Conservation (phyloP, 2,113 vertebrate genomes). For the Fulmarus glacialis region DNA sequence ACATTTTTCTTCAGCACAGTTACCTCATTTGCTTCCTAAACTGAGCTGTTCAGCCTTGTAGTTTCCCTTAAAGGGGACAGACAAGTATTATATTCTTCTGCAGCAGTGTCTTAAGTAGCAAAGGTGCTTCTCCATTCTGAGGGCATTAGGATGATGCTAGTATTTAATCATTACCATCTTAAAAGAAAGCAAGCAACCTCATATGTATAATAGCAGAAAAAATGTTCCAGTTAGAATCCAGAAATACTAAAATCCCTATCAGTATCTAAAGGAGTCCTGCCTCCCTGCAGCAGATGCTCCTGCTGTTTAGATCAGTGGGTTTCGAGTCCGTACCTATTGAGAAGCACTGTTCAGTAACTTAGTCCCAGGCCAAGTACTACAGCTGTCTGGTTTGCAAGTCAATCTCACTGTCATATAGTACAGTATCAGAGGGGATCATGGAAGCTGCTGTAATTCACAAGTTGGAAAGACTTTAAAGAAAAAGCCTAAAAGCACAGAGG, state of each 20-base stretch:
- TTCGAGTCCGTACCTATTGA: background rate
- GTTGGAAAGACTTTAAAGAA: background rate
- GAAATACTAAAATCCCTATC: background rate
- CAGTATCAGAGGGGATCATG: background rate
- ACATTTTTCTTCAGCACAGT: background rate
- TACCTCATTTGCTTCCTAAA: background rate
- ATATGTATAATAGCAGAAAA: background rate
- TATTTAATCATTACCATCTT: background rate
- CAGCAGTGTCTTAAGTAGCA: background rate
- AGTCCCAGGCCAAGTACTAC: background rate
- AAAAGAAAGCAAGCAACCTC: background rate
- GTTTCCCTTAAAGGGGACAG: background rate
- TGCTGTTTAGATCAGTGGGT: background rate
- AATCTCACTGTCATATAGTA: background rate
- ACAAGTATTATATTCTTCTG: background rate
- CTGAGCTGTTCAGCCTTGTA: background rate
- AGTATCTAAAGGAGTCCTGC: background rate
- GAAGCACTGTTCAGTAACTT: background rate
- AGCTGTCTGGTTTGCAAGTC: background rate
- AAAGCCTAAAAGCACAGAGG: background rate
- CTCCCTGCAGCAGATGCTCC: background rate
- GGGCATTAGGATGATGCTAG: background rate
- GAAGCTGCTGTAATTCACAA: background rate
- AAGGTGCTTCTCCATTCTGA: background rate
- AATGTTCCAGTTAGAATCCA: background rate